Evolutionary conservation across 2,888 invertebrate genomes (phyloP), one percentile per base, ranked within the genome.

Genomic region (Colostygia pectinataria): DNA sequence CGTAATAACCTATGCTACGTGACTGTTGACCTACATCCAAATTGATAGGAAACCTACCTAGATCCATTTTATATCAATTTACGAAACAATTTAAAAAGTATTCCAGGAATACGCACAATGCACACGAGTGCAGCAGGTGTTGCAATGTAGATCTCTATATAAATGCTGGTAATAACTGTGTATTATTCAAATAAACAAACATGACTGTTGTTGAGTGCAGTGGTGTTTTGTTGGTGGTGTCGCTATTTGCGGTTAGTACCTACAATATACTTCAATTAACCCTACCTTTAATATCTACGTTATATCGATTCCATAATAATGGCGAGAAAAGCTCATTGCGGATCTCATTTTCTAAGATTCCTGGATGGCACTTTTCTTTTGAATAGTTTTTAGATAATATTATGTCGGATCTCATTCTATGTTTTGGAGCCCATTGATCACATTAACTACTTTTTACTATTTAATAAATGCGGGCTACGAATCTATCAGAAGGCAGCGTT

Each of bases 161-260:
- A 69, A 64, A 61, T 51, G 54, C 34, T 25, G 27, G 24, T 34
- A 34, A 10, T 37, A 32, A 4, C 14, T 23, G 34, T 51, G 24
- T 28, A 40, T 28, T 31, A 55, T 28, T 31, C 40, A 48, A 55
- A 44, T 44, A 43, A 44, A 50, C 39, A 41, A 60, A 56, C 40
- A 64, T 64, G 61, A 33, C 50, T 45, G 52, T 46, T 49, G 23
- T 49, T 10, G 28, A 34, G 40, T 47, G 18, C 46, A 40, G 46
- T 36, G 46, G 57, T 55, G 45, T 68, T 18, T 41, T 71, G 24
- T 20, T 64, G 10, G 44, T 55, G 45, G 55, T 60, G 45, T 51
- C 57, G 37, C 29, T 71, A 25, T 59, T 58, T 48, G 64, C 59
- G 71, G 77, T 77, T 57, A 74, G 75, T 61, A 23, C 6, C 23